Evolutionary conservation across 2,888 invertebrate species (phyloP).

Genomic region (Apodemia mormo): DNA sequence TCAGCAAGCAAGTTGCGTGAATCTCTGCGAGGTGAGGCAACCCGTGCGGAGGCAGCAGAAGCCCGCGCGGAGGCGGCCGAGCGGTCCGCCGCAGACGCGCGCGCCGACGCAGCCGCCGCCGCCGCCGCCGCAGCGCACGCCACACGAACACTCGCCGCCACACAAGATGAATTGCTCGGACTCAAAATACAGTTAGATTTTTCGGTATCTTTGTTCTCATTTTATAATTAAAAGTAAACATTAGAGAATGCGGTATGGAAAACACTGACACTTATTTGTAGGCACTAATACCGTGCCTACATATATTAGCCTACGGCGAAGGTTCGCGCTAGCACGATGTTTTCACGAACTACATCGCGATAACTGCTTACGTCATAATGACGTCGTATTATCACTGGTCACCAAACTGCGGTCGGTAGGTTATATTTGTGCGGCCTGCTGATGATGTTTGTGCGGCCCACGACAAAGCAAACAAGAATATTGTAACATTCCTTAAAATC

Average conservation of each 20-base stretch:
- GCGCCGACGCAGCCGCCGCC: conserved; percentile 60
- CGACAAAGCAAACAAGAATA: too few relatives aligned
- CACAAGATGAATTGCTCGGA: conserved; percentile 56
- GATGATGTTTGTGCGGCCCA: too few relatives aligned
- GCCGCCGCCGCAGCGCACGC: conserved; percentile 59
- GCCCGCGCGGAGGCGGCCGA: conserved; percentile 55
- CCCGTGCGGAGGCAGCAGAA: conserved; percentile 64
- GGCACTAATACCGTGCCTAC: too few relatives aligned
- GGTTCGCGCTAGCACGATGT: too few relatives aligned
- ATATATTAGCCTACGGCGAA: too few relatives aligned
- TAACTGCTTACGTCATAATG: too few relatives aligned
- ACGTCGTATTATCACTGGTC: too few relatives aligned
- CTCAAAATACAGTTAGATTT: conserved; percentile 62
- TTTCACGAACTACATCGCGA: too few relatives aligned
- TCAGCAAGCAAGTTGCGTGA: conserved; percentile 64
- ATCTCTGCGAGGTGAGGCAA: conserved; percentile 54
- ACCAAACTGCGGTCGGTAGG: too few relatives aligned
- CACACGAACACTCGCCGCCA: conserved; percentile 50
- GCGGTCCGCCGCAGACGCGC: conserved; percentile 57
- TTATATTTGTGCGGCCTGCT: too few relatives aligned
- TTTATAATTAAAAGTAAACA: neutral
- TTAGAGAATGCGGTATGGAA: neutral
- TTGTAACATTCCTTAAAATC: too few relatives aligned
- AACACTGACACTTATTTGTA: too few relatives aligned
- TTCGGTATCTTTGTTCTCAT: conserved; percentile 45